Evolutionary conservation across 2,797 vertebrate genomes (phyloP), one percentile per base, ranked within the genome.

Genomic region (Sebastes kiyomatsui): DNA sequence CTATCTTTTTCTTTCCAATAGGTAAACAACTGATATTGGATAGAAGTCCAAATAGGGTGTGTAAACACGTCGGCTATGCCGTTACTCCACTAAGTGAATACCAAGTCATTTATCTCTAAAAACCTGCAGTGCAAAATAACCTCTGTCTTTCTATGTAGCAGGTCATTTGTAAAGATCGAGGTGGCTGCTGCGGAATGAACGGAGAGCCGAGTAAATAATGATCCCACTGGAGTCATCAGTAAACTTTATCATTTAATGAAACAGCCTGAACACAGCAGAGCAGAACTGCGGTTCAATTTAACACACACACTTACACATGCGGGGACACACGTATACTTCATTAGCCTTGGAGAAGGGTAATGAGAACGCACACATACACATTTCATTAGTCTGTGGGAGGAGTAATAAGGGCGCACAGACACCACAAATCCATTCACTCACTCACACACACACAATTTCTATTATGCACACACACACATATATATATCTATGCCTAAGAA

Each of bases 211-310:
- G 88, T 93, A 94, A 93, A 91, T 94, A 93, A 94, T 93, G 92
- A 93, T 91, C 90, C 90, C 88, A 30, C 84, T 70, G 90, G 90
- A 93, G 89, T 91, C 94, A 94, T 94, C 92, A 91, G 90, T 94
- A 94, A 94, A 95, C 92, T 95, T 94, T 94, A 93, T 95, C 94
- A 94, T 94, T 95, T 95, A 95, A 94, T 95, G 92, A 94, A 94
- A 95, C 76, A 66, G 90, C 85, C 91, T 46, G 86, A 92, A 91
- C 92, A 92, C 91, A 88, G 84, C 80, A 65, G 88, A 92, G 92
- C 92, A 91, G 86, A 92, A 93, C 90, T 81, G 90, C 79, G 79
- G 84, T 91, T 89, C 93, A 93, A 93, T 93, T 92, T 91, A 91
- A 88, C 90, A 87, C 83, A 85, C 81, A 82, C 84, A 75, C 87